Evolutionary conservation across 2,113 vertebrate genomes (phyloP), one percentile per base, ranked within the genome.

Genomic region (Nothobranchius kuhntae): DNA sequence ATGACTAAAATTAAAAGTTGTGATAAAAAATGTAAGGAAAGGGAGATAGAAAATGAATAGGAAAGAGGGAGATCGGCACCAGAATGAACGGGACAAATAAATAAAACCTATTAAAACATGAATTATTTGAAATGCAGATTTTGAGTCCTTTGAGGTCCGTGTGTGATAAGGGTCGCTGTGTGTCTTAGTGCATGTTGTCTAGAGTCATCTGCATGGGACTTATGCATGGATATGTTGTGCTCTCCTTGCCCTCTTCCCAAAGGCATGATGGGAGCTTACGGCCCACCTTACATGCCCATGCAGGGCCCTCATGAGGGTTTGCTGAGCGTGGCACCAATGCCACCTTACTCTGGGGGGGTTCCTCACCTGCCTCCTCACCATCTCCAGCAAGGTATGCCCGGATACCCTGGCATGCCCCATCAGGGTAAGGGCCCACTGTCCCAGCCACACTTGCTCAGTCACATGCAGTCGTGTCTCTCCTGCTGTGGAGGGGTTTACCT

Each of bases 181-280:
- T 78, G 53, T 61, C 46, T 91, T 91, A 95, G 94, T 95, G 98
- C 96, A 98, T 96, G 97, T 91, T 73, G 73, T 86, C 91, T 90
- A 91, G 92, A 93, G 91, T 91, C 91, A 91, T 89, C 82, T 94
- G 95, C 94, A 93, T 93, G 95, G 89, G 91, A 95, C 92, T 95
- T 88, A 93, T 95, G 97, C 98, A 98, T 98, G 97, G 93, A 94
- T 96, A 94, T 97, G 94, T 98, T 90, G 93, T 97, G 93, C 94
- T 94, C 94, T 89, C 82, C 80, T 89, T 70, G 60, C 84, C 86
- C 92, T 80, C 71, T 84, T 79, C 82, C 90, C 86, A 92, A 99
- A 99, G 98, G 97, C 98, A 98, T 99, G 95, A 97, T 98, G 95
- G 95, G 96, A 96, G 95, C 94, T 95, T 99, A 98, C 92, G 94